Conservation (phyloP, 1,140 invertebrate genomes). For the Hesperophylax magnus region DNA sequence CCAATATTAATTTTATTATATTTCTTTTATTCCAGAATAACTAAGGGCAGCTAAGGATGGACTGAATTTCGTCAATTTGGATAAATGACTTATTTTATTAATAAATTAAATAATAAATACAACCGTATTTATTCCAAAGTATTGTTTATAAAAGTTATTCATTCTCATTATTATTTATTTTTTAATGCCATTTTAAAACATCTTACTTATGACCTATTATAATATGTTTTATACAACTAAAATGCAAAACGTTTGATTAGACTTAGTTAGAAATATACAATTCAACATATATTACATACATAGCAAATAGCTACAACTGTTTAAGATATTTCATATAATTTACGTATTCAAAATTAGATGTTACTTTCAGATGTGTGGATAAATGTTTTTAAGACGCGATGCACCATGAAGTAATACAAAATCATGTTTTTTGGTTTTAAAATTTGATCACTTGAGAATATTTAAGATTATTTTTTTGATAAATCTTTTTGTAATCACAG, state of each 20-base stretch:
- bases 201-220: not conserved
- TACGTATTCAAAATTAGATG: too few relatives aligned
- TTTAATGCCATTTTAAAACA: not conserved
- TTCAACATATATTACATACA: not conserved
- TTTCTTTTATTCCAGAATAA: not conserved
- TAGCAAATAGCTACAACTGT: not conserved
- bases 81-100: not conserved
- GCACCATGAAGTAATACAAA: too few relatives aligned
- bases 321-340: not conserved
- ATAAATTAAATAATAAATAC: not conserved
- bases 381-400: too few relatives aligned
- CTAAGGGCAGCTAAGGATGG: constrained; percentile 1
- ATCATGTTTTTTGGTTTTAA: too few relatives aligned
- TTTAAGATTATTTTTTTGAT: too few relatives aligned
- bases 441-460: too few relatives aligned
- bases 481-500: too few relatives aligned
- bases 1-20: not conserved
- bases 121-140: constrained; percentile 22
- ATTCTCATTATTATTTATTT: constrained; percentile 2
- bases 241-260: not conserved
- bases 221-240: not conserved
- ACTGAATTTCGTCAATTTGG: constrained; percentile 24
- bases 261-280: not conserved
- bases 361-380: too few relatives aligned
- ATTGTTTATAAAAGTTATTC: constrained; percentile 4